Conservation (phyloP, 2,797 vertebrate genomes). For the Danio albolineatus region DNA sequence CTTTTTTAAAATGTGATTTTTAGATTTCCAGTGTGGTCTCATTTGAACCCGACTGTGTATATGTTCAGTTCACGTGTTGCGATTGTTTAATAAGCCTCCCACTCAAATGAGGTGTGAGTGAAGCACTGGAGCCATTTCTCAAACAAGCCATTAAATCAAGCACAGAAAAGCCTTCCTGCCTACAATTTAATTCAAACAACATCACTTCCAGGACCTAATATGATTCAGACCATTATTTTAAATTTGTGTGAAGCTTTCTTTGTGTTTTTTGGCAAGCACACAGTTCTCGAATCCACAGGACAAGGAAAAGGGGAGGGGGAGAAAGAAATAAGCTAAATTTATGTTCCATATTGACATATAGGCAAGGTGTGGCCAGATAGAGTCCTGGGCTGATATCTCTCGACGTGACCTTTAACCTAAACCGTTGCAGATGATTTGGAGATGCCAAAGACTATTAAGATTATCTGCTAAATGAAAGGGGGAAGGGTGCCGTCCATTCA, state of each 20-base stretch:
- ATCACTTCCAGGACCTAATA: conserved; percentile 19
- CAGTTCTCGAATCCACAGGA: neutral
- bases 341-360: conserved; percentile 39
- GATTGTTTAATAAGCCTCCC: neutral
- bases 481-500: conserved; percentile 51
- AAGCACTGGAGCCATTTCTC: neutral
- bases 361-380: conserved; percentile 28
- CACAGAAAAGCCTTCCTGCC: neutral
- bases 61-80: neutral
- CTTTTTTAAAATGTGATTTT: no score
- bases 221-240: conserved; percentile 12
- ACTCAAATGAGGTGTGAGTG: neutral
- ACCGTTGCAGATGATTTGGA: conserved; percentile 15
- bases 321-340: conserved; percentile 20
- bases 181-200: conserved; percentile 21
- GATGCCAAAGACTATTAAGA: conserved; percentile 36
- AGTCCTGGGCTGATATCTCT: conserved; percentile 24
- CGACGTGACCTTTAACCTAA: conserved; percentile 34
- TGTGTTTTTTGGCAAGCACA: conserved; percentile 42
- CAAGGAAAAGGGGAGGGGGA: neutral
- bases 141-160: conserved; percentile 15
- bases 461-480: conserved; percentile 44
- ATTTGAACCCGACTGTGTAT: no score
- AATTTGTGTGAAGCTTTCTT: conserved; percentile 13
- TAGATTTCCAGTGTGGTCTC: no score